Percentiles rank a stretch among this genome's conserved stretches.
phyloP scores from a whole-genome alignment of 2,888 invertebrate genomes.

The Chrysolina haemoptera region DNA sequence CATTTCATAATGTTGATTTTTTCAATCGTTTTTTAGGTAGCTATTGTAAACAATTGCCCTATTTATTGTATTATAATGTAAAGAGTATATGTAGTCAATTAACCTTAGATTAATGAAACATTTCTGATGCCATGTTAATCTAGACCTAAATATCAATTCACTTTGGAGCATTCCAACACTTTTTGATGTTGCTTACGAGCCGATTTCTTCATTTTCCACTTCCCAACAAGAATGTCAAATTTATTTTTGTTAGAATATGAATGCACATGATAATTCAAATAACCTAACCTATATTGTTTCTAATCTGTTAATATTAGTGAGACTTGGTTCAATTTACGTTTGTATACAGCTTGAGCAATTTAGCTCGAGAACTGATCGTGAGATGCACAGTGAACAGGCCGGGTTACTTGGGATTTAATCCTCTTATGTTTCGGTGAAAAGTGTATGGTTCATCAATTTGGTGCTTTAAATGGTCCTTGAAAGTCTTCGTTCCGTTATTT shows the following conservation, averaged over 20 bases:
- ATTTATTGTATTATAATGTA: constrained; percentile 52
- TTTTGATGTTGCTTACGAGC: constrained; percentile 1
- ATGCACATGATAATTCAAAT: background rate
- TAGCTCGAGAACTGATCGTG: too few species aligned
- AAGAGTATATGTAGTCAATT: constrained; percentile 44
- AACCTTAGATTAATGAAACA: constrained; percentile 35
- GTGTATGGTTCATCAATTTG: too few species aligned
- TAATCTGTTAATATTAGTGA: too few species aligned
- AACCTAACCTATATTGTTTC: background rate
- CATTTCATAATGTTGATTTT: background rate
- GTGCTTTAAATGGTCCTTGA: too few species aligned
- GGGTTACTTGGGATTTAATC: too few species aligned
- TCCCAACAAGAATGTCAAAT: too few species aligned
- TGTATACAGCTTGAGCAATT: too few species aligned
- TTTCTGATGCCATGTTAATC: constrained; percentile 37
- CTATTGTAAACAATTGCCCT: constrained; percentile 27
- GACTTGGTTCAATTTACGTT: too few species aligned
- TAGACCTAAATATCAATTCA: constrained; percentile 34
- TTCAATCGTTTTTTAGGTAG: background rate
- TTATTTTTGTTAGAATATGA: background rate
- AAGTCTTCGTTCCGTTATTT: too few species aligned
- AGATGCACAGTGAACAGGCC: too few species aligned
- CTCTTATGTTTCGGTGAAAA: too few species aligned
- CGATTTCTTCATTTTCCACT: background rate
- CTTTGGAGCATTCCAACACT: constrained; percentile 25